A percentile compares a stretch with the other conserved stretches of the same genome.
phyloP scores from a whole-genome alignment of 2,888 invertebrate species.

The Tyria jacobaeae region DNA sequence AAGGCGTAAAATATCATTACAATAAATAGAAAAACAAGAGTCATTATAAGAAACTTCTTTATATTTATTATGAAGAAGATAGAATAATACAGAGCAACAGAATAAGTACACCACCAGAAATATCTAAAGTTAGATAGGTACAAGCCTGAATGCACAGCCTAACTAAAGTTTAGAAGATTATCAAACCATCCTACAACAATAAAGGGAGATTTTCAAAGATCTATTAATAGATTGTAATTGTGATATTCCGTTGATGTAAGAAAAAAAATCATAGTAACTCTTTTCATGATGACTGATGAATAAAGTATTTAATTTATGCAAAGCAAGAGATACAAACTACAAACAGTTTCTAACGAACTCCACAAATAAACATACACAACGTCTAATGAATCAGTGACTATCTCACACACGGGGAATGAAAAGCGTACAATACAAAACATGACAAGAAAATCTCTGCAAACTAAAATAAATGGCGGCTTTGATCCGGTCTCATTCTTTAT shows the following conservation, averaged over 20 bases:
- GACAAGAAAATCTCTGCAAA: constrained; percentile 72
- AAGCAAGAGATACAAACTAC: background rate
- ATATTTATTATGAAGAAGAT: background rate
- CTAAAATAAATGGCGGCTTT: constrained; percentile 80
- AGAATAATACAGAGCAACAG: background rate
- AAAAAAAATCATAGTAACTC: background rate
- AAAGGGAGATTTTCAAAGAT: too few species aligned
- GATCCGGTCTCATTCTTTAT: constrained; percentile 80
- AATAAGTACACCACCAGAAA: background rate
- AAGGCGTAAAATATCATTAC: background rate
- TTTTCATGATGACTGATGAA: background rate
- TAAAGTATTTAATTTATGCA: background rate
- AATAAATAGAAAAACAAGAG: background rate
- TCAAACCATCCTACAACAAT: too few species aligned
- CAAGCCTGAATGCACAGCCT: too few species aligned
- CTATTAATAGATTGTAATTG: background rate
- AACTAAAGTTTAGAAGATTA: too few species aligned
- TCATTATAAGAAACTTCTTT: background rate
- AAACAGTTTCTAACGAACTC: constrained; percentile 9
- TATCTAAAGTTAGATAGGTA: background rate
- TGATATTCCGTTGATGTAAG: background rate
- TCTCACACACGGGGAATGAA: constrained; percentile 23
- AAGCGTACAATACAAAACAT: constrained; percentile 51
- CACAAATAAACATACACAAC: constrained; percentile 15
- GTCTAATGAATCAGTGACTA: constrained; percentile 16